Evolutionary conservation across 2,113 vertebrate species (phyloP).

Genomic region (Eonycteris spelaea): DNA sequence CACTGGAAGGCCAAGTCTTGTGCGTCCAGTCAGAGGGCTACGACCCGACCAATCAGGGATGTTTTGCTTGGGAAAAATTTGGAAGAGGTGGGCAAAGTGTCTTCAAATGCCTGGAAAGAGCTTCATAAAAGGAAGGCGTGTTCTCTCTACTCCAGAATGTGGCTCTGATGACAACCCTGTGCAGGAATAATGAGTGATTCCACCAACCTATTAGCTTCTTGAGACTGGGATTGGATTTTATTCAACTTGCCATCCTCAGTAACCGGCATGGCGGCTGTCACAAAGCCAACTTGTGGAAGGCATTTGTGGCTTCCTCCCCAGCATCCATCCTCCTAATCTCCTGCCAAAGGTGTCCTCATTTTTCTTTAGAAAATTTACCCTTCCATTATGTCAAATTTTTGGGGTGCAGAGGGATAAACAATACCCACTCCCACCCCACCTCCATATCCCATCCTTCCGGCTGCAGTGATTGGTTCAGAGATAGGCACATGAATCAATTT

Average conservation of each 20-base stretch:
- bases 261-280: neutral
- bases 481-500: neutral
- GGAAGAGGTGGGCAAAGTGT: neutral
- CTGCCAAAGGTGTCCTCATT: neutral
- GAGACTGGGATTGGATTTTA: neutral
- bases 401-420: neutral
- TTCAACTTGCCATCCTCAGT: neutral
- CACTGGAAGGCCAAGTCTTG: neutral
- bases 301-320: neutral
- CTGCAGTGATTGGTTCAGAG: neutral
- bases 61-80: neutral
- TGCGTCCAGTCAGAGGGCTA: neutral
- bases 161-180: too few species aligned
- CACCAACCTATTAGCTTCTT: neutral
- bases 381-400: neutral
- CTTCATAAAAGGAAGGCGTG: neutral
- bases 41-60: neutral
- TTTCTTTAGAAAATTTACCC: neutral
- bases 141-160: neutral
- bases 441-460: neutral
- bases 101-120: neutral
- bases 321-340: neutral
- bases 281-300: neutral
- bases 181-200: neutral
- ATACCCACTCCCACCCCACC: neutral